Conservation (phyloP, 2,113 vertebrate genomes). For the Odontophorus gujanensis region DNA sequence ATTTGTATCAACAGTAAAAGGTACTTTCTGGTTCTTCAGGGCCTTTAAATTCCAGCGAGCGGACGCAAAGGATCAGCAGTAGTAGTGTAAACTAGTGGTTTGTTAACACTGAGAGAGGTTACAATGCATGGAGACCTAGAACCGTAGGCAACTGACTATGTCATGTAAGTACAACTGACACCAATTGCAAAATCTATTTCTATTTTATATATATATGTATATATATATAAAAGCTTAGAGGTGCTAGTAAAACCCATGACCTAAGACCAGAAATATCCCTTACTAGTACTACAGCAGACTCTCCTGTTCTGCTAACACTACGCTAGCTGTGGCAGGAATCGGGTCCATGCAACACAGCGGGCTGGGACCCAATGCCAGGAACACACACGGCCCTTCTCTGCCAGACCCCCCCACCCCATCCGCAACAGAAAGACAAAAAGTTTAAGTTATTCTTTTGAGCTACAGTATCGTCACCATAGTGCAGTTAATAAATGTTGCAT, state of each 20-base stretch:
- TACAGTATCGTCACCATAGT: slow-evolving; percentile 78
- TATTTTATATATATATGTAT: not conserved
- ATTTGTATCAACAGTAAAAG: slow-evolving; percentile 98
- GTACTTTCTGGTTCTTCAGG: slow-evolving; percentile 90
- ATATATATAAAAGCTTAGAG: slow-evolving; percentile 5
- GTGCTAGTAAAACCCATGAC: slow-evolving; percentile 77
- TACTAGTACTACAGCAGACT: slow-evolving; percentile 94
- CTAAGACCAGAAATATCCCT: slow-evolving; percentile 91
- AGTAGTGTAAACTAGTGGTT: slow-evolving; percentile 35
- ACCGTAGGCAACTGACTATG: not conserved
- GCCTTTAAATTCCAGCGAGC: slow-evolving; percentile 78
- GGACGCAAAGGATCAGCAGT: slow-evolving; percentile 43
- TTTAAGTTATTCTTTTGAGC: slow-evolving; percentile 77
- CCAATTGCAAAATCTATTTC: slow-evolving; percentile 38
- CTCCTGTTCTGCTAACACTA: slow-evolving; percentile 84
- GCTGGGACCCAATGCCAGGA: slow-evolving; percentile 68
- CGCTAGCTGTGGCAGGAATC: slow-evolving; percentile 82
- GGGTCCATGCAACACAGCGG: slow-evolving; percentile 72
- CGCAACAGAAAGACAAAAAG: slow-evolving; percentile 39
- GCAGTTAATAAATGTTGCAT: slow-evolving; percentile 81
- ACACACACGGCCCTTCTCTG: slow-evolving; percentile 71
- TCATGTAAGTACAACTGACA: slow-evolving; percentile 24
- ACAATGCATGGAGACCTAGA: slow-evolving; percentile 33
- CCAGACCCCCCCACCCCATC: not conserved
- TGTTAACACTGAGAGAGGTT: slow-evolving; percentile 24